phyloP scores from a whole-genome alignment of 1,140 invertebrate genomes.

The Drosophila triauraria region DNA sequence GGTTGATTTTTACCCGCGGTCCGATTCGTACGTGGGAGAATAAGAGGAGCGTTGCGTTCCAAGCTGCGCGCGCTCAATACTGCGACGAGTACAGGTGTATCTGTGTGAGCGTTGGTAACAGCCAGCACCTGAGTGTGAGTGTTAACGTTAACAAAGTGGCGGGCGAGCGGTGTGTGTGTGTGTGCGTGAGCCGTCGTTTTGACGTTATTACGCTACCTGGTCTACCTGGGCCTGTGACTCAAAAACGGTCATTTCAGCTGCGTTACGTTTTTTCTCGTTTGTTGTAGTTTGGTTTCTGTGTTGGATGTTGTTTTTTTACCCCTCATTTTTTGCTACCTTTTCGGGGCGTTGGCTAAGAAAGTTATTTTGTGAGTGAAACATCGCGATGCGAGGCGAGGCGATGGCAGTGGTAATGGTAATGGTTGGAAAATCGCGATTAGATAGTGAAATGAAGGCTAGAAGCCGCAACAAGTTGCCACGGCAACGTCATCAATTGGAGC shows the following conservation, averaged over 20 bases:
- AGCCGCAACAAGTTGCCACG: constrained; percentile 67
- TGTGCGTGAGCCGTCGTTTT: constrained; percentile 50
- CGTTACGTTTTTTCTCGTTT: constrained; percentile 67
- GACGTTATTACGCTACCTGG: constrained; percentile 54
- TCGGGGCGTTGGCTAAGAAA: constrained; percentile 79
- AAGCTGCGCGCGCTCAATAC: constrained; percentile 66
- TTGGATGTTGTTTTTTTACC: constrained; percentile 18
- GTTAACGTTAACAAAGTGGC: constrained; percentile 76
- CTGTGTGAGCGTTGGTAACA: constrained; percentile 72
- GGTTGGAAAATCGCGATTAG: constrained; percentile 34
- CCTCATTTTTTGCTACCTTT: constrained; percentile 30
- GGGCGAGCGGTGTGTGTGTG: constrained; percentile 18
- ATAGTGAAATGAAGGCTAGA: constrained; percentile 42
- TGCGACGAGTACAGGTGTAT: constrained; percentile 55
- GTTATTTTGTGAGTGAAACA: constrained; percentile 40
- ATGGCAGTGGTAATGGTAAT: constrained; percentile 12
- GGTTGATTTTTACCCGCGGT: constrained; percentile 32
- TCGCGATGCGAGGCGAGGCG: not conserved
- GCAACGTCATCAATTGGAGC: constrained; percentile 74
- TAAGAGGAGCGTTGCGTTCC: constrained; percentile 14
- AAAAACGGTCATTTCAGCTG: constrained; percentile 78
- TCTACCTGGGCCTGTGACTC: constrained; percentile 54
- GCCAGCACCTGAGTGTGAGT: constrained; percentile 41
- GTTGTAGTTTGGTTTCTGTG: constrained; percentile 25
- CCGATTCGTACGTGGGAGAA: constrained; percentile 1